A percentile compares a stretch with the other conserved stretches of the same genome.
phyloP scores from a whole-genome alignment of 2,888 invertebrate species.

The Syrphus vitripennis region DNA sequence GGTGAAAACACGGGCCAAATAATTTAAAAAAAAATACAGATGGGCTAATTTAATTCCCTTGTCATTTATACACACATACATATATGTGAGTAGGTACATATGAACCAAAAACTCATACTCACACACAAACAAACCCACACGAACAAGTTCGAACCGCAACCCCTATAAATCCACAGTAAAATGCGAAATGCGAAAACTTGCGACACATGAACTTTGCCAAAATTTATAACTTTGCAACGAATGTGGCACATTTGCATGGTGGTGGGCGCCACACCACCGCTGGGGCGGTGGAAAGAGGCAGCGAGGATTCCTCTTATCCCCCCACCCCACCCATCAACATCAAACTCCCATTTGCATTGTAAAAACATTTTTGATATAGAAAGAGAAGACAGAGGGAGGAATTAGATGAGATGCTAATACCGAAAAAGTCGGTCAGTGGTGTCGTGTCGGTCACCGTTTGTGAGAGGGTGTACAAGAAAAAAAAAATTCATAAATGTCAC shows the following conservation, averaged over 20 bases:
- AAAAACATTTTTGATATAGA: background rate
- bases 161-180: conserved; percentile 52
- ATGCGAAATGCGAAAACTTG: conserved; percentile 62
- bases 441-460: background rate
- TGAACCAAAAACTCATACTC: conserved; percentile 10
- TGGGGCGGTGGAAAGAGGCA: no score
- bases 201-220: conserved; percentile 61
- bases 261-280: no score
- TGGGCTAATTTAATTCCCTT: conserved; percentile 48
- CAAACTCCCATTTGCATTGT: conserved; percentile 28
- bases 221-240: conserved; percentile 56
- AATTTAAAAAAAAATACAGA: conserved; percentile 13
- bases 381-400: background rate
- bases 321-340: no score
- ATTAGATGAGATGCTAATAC: conserved; percentile 38
- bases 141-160: conserved; percentile 1
- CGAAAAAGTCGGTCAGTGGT: conserved; percentile 57
- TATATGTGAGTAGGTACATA: no score
- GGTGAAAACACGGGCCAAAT: background rate
- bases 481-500: conserved; percentile 40
- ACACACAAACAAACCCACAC: background rate
- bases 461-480: background rate
- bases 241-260: conserved; percentile 10
- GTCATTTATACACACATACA: background rate
- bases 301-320: background rate